Evolutionary conservation across 1,140 invertebrate genomes (phyloP).

Genomic region (Drepana arcuata): DNA sequence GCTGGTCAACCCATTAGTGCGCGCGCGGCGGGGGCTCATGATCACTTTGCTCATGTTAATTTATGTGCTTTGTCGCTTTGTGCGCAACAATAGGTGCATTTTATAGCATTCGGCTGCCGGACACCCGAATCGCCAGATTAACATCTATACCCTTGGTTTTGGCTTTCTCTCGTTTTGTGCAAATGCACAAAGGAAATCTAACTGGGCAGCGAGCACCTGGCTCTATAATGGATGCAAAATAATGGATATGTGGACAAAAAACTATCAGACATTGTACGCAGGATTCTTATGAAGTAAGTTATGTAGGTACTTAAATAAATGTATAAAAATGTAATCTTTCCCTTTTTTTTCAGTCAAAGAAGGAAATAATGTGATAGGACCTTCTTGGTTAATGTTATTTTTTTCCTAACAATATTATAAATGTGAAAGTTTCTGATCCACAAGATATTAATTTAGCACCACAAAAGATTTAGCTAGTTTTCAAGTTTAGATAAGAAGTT

Average conservation of each 20-base stretch:
- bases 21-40: slow-evolving; percentile 52
- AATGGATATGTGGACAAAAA: slow-evolving; percentile 19
- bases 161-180: slow-evolving; percentile 69
- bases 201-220: slow-evolving; percentile 58
- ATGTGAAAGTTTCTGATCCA: no score
- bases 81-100: slow-evolving; percentile 53
- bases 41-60: slow-evolving; percentile 69
- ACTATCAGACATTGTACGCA: no score
- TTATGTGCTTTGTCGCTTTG: slow-evolving; percentile 69
- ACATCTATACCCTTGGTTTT: slow-evolving; percentile 53
- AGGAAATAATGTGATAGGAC: no score
- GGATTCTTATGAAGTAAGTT: background rate
- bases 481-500: no score
- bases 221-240: slow-evolving; percentile 33
- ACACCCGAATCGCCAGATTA: slow-evolving; percentile 53
- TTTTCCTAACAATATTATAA: no score
- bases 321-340: slow-evolving; percentile 2
- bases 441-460: no score
- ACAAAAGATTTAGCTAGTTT: no score
- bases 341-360: no score
- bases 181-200: slow-evolving; percentile 45
- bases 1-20: slow-evolving; percentile 60
- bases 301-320: background rate
- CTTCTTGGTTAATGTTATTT: no score
- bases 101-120: slow-evolving; percentile 63